phyloP scores from a whole-genome alignment of 2,888 invertebrate genomes.

The Cryptus armator region DNA sequence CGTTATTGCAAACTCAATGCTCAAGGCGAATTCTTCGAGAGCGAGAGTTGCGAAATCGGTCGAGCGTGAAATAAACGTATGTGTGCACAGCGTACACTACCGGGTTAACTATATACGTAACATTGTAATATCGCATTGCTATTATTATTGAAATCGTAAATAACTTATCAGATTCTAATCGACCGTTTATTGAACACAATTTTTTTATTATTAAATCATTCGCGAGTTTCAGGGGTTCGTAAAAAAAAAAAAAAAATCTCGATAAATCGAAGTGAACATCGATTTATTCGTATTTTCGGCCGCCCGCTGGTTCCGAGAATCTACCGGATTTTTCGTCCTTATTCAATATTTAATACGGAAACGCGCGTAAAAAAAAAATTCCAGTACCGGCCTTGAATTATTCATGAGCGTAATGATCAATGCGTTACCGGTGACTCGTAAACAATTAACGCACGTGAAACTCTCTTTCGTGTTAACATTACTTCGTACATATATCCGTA shows the following conservation, averaged over 20 bases:
- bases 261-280: too few relatives aligned
- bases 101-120: conserved; percentile 14
- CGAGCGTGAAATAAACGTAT: neutral
- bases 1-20: conserved; percentile 15
- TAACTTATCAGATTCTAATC: neutral
- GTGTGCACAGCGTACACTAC: neutral
- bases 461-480: neutral
- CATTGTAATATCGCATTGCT: neutral
- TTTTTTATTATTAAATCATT: neutral
- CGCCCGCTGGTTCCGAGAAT: too few relatives aligned
- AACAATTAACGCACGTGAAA: neutral
- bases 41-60: neutral
- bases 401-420: too few relatives aligned
- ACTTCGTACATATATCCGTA: neutral
- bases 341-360: too few relatives aligned
- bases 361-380: too few relatives aligned
- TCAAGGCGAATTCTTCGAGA: conserved; percentile 14
- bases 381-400: too few relatives aligned
- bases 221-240: neutral
- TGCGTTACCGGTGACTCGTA: neutral
- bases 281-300: too few relatives aligned
- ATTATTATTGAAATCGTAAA: neutral
- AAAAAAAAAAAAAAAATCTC: neutral
- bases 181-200: neutral
- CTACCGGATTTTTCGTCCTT: too few relatives aligned